Base-by-base conservation (phyloP, 2,888 invertebrate species). In the Desoria tigrina region DNA sequence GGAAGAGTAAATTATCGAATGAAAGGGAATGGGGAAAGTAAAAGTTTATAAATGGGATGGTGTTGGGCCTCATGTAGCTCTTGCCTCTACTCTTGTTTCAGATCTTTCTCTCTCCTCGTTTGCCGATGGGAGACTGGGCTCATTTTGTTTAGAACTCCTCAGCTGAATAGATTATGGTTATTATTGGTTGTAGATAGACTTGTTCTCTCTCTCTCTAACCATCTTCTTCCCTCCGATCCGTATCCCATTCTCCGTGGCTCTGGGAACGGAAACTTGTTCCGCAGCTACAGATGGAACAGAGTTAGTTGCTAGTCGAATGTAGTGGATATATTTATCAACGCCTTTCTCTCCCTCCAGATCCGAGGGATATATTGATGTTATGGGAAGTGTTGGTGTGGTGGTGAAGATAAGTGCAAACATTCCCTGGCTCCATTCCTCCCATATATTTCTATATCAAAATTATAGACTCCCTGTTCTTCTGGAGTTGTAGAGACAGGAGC, bases 151-250 rank as follows among this genome's bases (percentile, higher is more conserved):
- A 23, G 37, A 32, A 54, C 54, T 26, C 51, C 54, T 27, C 54
- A 32, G 32, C 24, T 57, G 42, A 57, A 57, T 57, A 57, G 56
- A 57, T 57, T 37, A 57, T 57, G 56, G 56, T 57, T 57, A 57
- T 57, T 57, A 57, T 57, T 57, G 56, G 42, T 39, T 57, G 56
- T 57, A 57, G 56, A 57, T 57, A 57, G 56, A 57, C 32, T 57
- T 57, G 39, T 55, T 55, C 24, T 18, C 21, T 24, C 55, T 55
- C 9, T 55, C 28, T 27, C 55, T 27, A 32, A 28, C n/a, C 9
- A 18, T 45, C 23, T 51, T 51, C 4, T 27, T n/a, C 49, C 21
- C 9, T 49, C 18, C 26, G 24, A 9, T 39, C 39, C 39, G 9
- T 9, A 11, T 11, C 9, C 9, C 39, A 11, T 39, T 39, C 39